Conservation (phyloP, 2,113 vertebrate species). For the Kobus ellipsiprymnus region DNA sequence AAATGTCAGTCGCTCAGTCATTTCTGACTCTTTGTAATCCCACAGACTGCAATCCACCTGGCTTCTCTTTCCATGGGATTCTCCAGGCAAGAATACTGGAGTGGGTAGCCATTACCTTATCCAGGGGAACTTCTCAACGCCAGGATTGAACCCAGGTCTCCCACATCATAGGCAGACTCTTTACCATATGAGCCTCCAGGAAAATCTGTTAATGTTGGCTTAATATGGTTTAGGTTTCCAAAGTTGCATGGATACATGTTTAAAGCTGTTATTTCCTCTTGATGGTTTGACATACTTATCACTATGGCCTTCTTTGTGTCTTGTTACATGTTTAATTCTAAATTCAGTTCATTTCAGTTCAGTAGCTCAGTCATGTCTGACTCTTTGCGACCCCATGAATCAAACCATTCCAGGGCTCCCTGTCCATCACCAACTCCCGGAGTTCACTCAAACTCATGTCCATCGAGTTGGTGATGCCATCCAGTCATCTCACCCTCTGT, state of each 20-base stretch:
- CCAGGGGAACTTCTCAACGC: not conserved
- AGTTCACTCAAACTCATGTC: too few relatives aligned
- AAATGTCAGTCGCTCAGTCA: not conserved
- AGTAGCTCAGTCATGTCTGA: fast-evolving
- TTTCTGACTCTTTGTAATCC: not conserved
- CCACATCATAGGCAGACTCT: fast-evolving
- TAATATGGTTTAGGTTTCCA: not conserved
- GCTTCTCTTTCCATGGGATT: not conserved
- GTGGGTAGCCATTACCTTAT: not conserved
- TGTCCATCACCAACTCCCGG: too few relatives aligned
- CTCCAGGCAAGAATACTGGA: not conserved
- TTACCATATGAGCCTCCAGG: not conserved
- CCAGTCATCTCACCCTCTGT: too few relatives aligned
- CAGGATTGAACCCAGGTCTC: fast-evolving
- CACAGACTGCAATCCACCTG: not conserved
- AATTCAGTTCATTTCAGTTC: not conserved
- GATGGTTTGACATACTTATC: not conserved
- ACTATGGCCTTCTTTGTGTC: not conserved
- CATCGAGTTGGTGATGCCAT: too few relatives aligned
- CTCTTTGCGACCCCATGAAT: too few relatives aligned
- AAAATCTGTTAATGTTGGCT: not conserved
- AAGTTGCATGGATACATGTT: not conserved
- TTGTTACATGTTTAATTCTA: not conserved
- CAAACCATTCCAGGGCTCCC: too few relatives aligned
- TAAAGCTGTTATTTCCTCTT: not conserved